These are phyloP conservation scores for Simalia tracyae DNA, from an alignment of 2,797 vertebrate species.

Conservation along the genomic window DNA sequence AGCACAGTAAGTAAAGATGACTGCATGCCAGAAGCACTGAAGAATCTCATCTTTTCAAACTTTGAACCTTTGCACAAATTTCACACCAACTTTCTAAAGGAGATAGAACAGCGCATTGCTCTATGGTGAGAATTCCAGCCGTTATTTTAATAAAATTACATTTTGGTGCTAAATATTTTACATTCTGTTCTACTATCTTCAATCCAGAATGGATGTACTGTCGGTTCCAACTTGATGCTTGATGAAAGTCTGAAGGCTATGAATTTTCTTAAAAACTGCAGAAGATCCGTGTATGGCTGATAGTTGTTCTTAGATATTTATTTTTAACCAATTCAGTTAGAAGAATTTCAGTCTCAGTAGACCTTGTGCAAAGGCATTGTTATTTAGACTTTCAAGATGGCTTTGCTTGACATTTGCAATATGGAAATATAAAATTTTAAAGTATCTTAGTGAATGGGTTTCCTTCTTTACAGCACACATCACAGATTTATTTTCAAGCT, in stretches of 20 bases:
- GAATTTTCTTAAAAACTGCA: not conserved
- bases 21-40: slow-evolving; percentile 85
- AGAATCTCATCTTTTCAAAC: slow-evolving; percentile 83
- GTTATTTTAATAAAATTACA: slow-evolving; percentile 30
- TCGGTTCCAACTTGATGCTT: slow-evolving; percentile 25
- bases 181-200: slow-evolving; percentile 18
- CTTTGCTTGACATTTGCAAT: not conserved
- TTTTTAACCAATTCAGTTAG: slow-evolving; percentile 29
- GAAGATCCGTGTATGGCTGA: not conserved
- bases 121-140: slow-evolving; percentile 84
- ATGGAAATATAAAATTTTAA: not conserved
- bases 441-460: not conserved
- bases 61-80: slow-evolving; percentile 95
- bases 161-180: not conserved
- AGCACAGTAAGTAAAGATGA: slow-evolving; percentile 85
- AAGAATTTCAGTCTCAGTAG: slow-evolving; percentile 6
- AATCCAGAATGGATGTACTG: not conserved
- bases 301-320: not conserved
- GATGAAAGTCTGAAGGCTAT: slow-evolving; percentile 24
- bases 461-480: not conserved
- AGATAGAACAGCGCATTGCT: slow-evolving; percentile 93
- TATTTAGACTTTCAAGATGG: not conserved
- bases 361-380: not conserved
- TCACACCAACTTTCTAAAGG: slow-evolving; percentile 92
- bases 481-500: not conserved